Conservation (phyloP, 2,888 invertebrate genomes). For the Sabatieria punctata region DNA sequence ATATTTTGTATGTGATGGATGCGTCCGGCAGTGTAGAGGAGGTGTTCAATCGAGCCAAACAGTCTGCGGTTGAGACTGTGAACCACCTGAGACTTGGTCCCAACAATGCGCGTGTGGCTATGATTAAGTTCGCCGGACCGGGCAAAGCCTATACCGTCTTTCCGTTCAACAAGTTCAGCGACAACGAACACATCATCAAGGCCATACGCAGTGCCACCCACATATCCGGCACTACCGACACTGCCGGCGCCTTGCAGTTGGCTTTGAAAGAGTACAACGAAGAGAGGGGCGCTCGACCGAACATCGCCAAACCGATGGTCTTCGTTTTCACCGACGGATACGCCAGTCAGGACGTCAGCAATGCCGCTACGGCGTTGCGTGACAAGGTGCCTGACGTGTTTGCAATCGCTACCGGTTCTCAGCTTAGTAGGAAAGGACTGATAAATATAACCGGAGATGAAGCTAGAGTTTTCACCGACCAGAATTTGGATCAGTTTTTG, state of each 20-base stretch:
- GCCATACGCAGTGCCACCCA: no score
- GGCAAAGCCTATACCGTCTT: constrained; percentile 17
- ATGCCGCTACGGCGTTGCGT: constrained; percentile 14
- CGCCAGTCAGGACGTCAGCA: constrained; percentile 13
- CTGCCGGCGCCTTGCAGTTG: constrained; percentile 18
- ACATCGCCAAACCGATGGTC: constrained; percentile 17
- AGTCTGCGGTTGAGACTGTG: constrained; percentile 17
- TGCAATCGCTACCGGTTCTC: constrained; percentile 20
- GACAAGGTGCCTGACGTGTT: constrained; percentile 16
- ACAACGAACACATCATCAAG: no score
- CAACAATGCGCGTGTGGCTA: constrained; percentile 17
- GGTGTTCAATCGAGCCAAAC: constrained; percentile 13
- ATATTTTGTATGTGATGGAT: constrained; percentile 17
- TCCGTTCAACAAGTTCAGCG: constrained; percentile 15
- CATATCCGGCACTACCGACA: constrained; percentile 16
- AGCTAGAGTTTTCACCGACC: no score
- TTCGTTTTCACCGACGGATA: constrained; percentile 22
- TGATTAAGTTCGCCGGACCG: constrained; percentile 20
- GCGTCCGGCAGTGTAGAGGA: constrained; percentile 12
- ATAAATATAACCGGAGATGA: no score
- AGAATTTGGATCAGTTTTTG: no score
- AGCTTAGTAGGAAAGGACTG: constrained; percentile 10
- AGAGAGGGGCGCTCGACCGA: constrained; percentile 16
- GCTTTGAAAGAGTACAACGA: constrained; percentile 19
- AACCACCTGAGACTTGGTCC: constrained; percentile 15